Conservation (phyloP, 2,113 vertebrate species). For the Rhipidura dahli region DNA sequence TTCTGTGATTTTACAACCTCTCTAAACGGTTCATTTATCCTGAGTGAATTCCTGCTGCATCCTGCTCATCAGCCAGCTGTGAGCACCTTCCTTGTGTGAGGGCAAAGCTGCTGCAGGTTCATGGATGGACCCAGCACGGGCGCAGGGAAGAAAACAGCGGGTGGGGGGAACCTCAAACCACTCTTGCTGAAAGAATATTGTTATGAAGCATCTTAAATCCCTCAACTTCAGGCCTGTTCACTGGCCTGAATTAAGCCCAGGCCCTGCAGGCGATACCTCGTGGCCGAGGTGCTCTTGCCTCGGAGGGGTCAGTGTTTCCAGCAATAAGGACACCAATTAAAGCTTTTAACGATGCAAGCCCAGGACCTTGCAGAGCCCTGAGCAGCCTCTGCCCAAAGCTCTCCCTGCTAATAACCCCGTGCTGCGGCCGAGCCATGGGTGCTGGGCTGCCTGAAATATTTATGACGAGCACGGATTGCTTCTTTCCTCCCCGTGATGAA, state of each 20-base stretch:
- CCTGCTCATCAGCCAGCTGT: neutral
- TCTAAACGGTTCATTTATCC: neutral
- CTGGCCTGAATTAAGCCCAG: neutral
- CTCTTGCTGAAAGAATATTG: neutral
- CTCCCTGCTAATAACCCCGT: neutral
- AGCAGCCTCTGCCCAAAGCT: neutral
- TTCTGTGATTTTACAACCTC: neutral
- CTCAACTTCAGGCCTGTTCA: neutral
- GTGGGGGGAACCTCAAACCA: neutral
- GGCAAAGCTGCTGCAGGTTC: neutral
- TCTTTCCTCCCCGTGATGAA: neutral
- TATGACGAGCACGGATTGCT: neutral
- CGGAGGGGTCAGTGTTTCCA: neutral
- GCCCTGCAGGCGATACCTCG: neutral
- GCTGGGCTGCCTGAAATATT: neutral
- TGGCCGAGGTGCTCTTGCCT: neutral
- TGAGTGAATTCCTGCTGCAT: neutral
- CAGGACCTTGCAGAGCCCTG: neutral
- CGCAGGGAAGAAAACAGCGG: neutral
- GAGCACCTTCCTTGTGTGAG: neutral
- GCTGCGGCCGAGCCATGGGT: fast-evolving
- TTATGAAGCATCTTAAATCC: neutral
- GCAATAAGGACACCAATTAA: slow-evolving; percentile 18
- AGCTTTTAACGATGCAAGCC: neutral
- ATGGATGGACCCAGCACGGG: fast-evolving